Conservation (phyloP, 2,888 invertebrate species). For the Caenorhabditis sp. region DNA sequence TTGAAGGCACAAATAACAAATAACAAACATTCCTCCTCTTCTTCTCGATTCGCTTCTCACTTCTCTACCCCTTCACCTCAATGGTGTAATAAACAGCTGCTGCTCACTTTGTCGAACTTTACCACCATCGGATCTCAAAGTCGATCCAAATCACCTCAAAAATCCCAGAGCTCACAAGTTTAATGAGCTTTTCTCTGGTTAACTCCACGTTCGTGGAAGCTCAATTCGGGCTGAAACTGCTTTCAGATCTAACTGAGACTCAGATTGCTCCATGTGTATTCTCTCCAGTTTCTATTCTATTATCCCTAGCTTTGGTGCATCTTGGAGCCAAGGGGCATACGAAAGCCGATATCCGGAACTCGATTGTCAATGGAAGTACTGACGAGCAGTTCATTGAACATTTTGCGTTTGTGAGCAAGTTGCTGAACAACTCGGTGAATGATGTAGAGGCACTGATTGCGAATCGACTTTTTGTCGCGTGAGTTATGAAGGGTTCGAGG, state of each 20-base stretch:
- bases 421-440: conserved; percentile 46
- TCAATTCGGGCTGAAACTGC: conserved; percentile 48
- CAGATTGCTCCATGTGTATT: conserved; percentile 40
- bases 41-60: not conserved
- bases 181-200: conserved; percentile 54
- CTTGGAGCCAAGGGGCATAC: conserved; percentile 61
- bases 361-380: conserved; percentile 37
- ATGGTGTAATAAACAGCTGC: conserved; percentile 43
- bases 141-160: not conserved
- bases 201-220: conserved; percentile 47
- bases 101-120: conserved; percentile 2
- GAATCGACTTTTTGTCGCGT: conserved; percentile 61
- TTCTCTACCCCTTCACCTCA: not conserved
- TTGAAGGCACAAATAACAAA: conserved; percentile 12
- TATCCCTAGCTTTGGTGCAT: conserved; percentile 53
- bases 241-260: conserved; percentile 13
- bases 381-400: conserved; percentile 60
- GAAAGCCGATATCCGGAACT: conserved; percentile 39
- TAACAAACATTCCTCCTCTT: conserved; percentile 26
- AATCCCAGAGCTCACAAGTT: not conserved
- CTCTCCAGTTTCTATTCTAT: conserved; percentile 56
- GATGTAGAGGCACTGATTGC: conserved; percentile 56
- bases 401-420: conserved; percentile 32
- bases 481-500: conserved; percentile 7
- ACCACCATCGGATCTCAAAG: too few species aligned